These are phyloP conservation scores for Bettongia penicillata DNA, from an alignment of 2,113 vertebrate genomes.

Conservation along the genomic window DNA sequence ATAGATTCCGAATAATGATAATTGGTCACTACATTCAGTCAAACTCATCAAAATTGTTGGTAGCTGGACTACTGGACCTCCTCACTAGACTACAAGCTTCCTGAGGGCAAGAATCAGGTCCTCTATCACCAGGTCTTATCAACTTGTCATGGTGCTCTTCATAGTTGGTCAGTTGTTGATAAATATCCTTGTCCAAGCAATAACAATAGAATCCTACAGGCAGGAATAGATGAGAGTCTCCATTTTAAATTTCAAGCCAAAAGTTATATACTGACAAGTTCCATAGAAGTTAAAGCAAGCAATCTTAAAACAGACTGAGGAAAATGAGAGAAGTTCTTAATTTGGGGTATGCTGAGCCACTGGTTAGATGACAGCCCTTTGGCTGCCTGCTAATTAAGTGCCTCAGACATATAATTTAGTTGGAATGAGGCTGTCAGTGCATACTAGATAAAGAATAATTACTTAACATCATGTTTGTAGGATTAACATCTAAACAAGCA, in stretches of 20 bases:
- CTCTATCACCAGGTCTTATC: no score
- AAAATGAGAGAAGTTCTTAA: constrained; percentile 34
- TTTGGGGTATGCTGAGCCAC: constrained; percentile 16
- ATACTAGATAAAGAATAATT: constrained; percentile 33
- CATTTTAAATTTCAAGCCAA: not conserved
- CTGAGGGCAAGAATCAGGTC: no score
- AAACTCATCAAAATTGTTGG: no score
- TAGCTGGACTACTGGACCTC: no score
- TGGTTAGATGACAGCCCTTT: constrained; percentile 53
- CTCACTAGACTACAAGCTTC: no score
- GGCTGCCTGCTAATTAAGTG: constrained; percentile 52
- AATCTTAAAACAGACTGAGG: constrained; percentile 26
- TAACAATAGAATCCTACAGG: not conserved
- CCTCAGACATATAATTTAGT: constrained; percentile 32
- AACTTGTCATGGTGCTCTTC: no score
- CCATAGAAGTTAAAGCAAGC: not conserved
- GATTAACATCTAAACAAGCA: not conserved
- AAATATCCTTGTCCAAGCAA: not conserved
- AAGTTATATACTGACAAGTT: not conserved
- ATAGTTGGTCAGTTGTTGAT: no score
- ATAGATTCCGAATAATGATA: no score
- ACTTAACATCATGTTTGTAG: constrained; percentile 32
- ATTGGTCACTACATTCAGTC: no score
- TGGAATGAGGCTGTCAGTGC: constrained; percentile 42
- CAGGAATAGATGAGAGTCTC: not conserved